Conservation (phyloP, 2,797 vertebrate genomes). For the Ctenopoma multispine region DNA sequence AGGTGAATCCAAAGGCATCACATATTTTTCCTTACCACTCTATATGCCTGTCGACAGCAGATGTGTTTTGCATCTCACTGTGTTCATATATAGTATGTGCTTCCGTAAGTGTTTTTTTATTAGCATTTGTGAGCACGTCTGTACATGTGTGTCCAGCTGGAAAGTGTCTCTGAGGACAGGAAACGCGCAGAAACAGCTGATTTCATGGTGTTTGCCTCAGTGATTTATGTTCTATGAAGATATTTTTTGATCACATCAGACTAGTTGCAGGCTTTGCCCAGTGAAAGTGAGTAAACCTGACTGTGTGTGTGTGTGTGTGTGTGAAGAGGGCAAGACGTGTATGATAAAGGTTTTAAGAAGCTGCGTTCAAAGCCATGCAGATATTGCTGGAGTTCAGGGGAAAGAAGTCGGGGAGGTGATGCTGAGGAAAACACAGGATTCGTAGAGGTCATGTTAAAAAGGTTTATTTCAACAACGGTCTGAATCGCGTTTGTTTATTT, state of each 20-base stretch:
- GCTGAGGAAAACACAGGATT: conserved; percentile 72
- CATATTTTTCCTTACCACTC: background rate
- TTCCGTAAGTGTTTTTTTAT: background rate
- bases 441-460: conserved; percentile 88
- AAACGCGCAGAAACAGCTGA: conserved; percentile 65
- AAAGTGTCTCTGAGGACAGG: conserved; percentile 51
- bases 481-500: conserved; percentile 80
- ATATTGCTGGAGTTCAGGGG: conserved; percentile 14
- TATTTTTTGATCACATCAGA: background rate
- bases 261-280: conserved; percentile 1
- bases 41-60: background rate
- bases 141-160: conserved; percentile 34
- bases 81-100: conserved; percentile 1
- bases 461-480: conserved; percentile 95
- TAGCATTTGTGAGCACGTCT: conserved; percentile 6
- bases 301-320: conserved; percentile 7
- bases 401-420: conserved; percentile 26
- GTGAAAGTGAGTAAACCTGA: background rate
- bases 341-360: conserved; percentile 33
- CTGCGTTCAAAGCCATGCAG: conserved; percentile 76
- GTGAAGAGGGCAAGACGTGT: conserved; percentile 22
- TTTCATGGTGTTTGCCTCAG: conserved; percentile 13
- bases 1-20: background rate
- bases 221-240: conserved; percentile 38
- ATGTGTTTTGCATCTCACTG: conserved; percentile 1